Conservation (phyloP, 2,888 invertebrate species). For the Atethmia centrago region DNA sequence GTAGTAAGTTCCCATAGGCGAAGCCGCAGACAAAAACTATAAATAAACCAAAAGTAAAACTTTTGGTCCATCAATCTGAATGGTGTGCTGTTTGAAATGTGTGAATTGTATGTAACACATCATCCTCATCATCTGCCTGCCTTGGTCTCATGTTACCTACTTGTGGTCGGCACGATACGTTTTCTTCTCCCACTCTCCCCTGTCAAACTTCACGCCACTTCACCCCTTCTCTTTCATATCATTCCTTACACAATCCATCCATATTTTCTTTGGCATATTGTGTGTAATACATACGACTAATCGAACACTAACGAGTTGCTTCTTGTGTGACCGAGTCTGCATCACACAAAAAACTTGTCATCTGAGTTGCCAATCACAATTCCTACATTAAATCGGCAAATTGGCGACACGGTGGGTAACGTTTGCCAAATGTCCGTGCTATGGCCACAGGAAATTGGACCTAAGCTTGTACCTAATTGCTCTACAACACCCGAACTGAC, state of each 20-base stretch:
- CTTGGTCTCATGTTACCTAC: too few species aligned
- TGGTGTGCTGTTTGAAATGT: not conserved
- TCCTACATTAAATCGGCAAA: not conserved
- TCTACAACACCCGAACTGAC: not conserved
- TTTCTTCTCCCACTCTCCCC: too few species aligned
- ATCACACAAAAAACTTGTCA: slow-evolving; percentile 5
- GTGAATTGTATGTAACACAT: not conserved
- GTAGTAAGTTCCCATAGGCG: not conserved
- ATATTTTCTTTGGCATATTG: not conserved
- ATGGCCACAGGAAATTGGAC: not conserved
- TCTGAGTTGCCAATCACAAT: not conserved
- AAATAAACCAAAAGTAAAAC: not conserved
- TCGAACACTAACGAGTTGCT: slow-evolving; percentile 1
- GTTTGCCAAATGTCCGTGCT: not conserved
- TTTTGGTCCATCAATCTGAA: not conserved
- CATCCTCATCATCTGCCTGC: too few species aligned
- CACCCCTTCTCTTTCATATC: too few species aligned
- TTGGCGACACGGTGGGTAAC: not conserved
- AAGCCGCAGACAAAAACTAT: not conserved
- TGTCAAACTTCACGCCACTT: too few species aligned
- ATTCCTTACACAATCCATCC: not conserved
- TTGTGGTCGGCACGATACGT: too few species aligned
- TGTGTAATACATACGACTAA: not conserved
- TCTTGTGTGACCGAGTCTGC: not conserved
- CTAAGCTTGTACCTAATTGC: slow-evolving; percentile 1